A percentile compares a stretch with the other conserved stretches of the same genome.
Conservation (phyloP, 1,140 invertebrate genomes). For the Acromyrmex heyeri region DNA sequence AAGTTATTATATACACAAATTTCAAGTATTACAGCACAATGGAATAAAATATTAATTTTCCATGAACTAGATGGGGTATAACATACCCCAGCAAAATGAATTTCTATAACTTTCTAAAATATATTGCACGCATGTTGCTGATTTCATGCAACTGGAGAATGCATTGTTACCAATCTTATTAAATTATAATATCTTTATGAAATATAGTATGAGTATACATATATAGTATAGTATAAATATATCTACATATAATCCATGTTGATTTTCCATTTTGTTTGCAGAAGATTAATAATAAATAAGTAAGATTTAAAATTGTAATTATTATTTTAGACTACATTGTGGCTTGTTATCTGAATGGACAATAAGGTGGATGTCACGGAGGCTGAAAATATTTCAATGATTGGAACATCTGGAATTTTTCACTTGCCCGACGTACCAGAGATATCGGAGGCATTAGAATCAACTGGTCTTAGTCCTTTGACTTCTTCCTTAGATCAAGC, state of each 20-base stretch:
- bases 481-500: conserved; percentile 83
- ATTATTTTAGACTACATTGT: conserved; percentile 54
- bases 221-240: no score
- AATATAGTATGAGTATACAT: no score
- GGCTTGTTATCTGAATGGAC: conserved; percentile 83
- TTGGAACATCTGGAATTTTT: conserved; percentile 80
- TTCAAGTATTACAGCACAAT: background rate
- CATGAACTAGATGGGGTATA: no score
- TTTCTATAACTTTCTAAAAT: no score
- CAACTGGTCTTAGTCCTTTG: conserved; percentile 84
- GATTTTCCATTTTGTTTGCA: no score
- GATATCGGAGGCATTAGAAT: conserved; percentile 82
- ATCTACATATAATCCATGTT: no score
- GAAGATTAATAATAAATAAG: background rate
- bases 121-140: no score
- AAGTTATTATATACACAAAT: background rate
- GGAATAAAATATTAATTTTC: no score
- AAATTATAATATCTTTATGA: no score
- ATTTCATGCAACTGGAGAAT: no score
- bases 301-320: background rate
- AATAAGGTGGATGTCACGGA: conserved; percentile 79
- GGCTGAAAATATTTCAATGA: conserved; percentile 83
- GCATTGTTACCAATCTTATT: no score
- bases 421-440: conserved; percentile 80
- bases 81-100: no score